phyloP scores from a whole-genome alignment of 2,888 invertebrate species.

The Buathra laborator region DNA sequence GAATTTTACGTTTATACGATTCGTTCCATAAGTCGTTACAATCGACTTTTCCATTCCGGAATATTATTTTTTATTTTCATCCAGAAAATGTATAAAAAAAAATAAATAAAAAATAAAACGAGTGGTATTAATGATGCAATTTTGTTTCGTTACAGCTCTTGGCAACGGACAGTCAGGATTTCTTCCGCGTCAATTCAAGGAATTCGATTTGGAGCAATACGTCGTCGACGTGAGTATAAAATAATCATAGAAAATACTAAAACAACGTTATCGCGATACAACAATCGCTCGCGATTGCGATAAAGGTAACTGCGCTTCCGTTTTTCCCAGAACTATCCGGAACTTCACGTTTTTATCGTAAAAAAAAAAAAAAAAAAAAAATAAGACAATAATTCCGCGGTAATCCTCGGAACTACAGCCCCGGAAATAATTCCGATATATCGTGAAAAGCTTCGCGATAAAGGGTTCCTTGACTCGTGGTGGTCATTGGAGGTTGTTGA shows the following conservation, averaged over 20 bases:
- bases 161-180: slow-evolving; percentile 75
- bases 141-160: slow-evolving; percentile 78
- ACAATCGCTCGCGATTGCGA: background rate
- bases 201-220: slow-evolving; percentile 83
- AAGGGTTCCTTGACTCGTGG: slow-evolving; percentile 35
- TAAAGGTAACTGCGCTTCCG: no score
- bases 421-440: background rate
- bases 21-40: no score
- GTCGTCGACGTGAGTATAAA: slow-evolving; percentile 83
- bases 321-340: background rate
- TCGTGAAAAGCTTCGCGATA: background rate
- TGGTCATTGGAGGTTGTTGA: slow-evolving; percentile 20
- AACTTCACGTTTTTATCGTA: slow-evolving; percentile 2
- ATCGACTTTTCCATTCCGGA: no score
- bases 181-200: slow-evolving; percentile 78
- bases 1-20: no score
- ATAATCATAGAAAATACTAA: no score
- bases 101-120: slow-evolving; percentile 81
- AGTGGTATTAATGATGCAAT: background rate
- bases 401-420: no score
- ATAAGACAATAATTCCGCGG: no score
- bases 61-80: background rate
- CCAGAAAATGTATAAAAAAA: slow-evolving; percentile 60
- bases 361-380: background rate
- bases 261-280: background rate